These are phyloP conservation scores for Papilio helenus DNA, from an alignment of 1,140 invertebrate genomes.

Conservation along the genomic window DNA sequence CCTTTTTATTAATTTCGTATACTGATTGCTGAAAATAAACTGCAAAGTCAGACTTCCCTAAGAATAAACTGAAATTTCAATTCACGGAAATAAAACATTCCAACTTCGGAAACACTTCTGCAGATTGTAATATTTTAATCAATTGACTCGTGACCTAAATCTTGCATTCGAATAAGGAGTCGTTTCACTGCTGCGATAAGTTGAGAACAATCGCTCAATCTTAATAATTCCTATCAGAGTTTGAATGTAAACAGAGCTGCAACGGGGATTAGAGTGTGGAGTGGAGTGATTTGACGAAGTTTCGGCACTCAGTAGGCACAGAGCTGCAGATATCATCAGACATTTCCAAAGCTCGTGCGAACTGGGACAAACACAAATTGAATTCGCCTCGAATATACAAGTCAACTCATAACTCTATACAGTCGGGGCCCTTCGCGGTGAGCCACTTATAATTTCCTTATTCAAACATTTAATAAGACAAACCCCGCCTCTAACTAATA, in stretches of 20 bases:
- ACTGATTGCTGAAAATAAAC: not conserved
- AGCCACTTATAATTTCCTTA: no score
- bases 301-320: slow-evolving; percentile 52
- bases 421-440: no score
- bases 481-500: no score
- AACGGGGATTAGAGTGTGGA: slow-evolving; percentile 64
- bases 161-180: slow-evolving; percentile 73
- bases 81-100: slow-evolving; percentile 54
- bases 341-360: slow-evolving; percentile 46
- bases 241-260: slow-evolving; percentile 73
- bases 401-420: slow-evolving; percentile 30
- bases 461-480: no score
- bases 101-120: slow-evolving; percentile 62
- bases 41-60: not conserved
- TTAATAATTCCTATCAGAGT: slow-evolving; percentile 76
- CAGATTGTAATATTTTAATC: slow-evolving; percentile 73
- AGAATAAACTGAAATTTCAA: slow-evolving; percentile 3
- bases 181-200: slow-evolving; percentile 65
- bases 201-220: slow-evolving; percentile 74
- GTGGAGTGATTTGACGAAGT: slow-evolving; percentile 69
- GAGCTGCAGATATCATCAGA: slow-evolving; percentile 52
- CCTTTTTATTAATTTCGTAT: not conserved
- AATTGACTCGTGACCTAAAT: slow-evolving; percentile 78
- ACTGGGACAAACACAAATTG: slow-evolving; percentile 44
- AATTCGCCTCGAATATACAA: slow-evolving; percentile 43